Base-by-base conservation (phyloP, 2,888 invertebrate species). In the Tetranychus piercei region DNA sequence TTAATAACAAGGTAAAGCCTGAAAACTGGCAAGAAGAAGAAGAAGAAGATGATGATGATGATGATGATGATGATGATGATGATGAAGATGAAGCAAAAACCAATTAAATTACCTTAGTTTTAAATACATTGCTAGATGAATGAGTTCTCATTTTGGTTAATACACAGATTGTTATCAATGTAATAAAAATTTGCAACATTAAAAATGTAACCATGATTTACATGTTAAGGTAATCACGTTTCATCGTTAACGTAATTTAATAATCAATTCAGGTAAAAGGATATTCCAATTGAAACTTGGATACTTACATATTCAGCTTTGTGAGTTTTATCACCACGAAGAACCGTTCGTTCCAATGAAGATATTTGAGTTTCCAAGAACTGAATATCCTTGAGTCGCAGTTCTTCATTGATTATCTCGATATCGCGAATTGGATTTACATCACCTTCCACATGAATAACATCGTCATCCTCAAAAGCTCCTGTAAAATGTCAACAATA, bases 401-500 rank as follows among this genome's bases (percentile, higher is more conserved):
- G 84, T 82, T 99, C 99, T 81, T 97, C 94, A 77, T 88, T 88
- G 81, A 99, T 99, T 74, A 97, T 97, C 80, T 94, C 94, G 81
- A 99, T 85, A 84, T 99, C 99, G 75, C 99, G 87, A 0, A 95
- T 89, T 0, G 99, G 99, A 83, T 99, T 90, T 2, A 99, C 95
- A 77, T 99, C 97, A 0, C 99, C 99, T 83, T 99, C 99, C 0
- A 99, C 90, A 82, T 99, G 99, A 73, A 92, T 94, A 0, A 99
- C 95, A 81, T 96, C 95, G 75, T 94, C 92, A 81, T 96, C 95
- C 78, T 96, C 96, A 82, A 99, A 99, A 9, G 93, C 94, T 81
- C 94, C 94, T 94, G 34, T 23, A 23, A 23, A 23, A 23, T 1
- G 23, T 1, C 23, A 23, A 23, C 23, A 23, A 23, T 23, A 2